Base-by-base conservation (phyloP, 2,888 invertebrate genomes). In the Leucophenga maculata region DNA sequence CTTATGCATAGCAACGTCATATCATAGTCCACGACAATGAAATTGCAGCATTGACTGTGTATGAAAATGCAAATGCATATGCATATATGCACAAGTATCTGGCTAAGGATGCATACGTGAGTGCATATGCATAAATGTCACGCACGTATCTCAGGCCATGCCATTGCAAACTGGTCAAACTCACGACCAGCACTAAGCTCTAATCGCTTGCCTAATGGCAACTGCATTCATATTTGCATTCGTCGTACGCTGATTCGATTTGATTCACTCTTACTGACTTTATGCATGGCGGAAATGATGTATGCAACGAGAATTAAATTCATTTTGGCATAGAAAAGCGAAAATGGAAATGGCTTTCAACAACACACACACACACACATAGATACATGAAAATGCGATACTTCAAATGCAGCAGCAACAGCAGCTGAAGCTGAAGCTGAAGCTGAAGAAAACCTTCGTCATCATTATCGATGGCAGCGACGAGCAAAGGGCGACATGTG, bases 11-110 rank as follows among this genome's bases (percentile, higher is more conserved):
- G 26, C 55, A 26, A 22, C 14, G 55, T 26, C 55, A 55, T 50
- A 13, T n/a, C 16, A 50, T 50, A 50, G 50, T 6, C 50, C 16
- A 50, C 39, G 39, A 52, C 52, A 52, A 52, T 52, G 20, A 52
- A 52, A 52, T 9, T 9, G 6, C n/a, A 52, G 18, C n/a, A n/a
- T 11, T 18, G 3, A 31, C 59, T 59, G 31, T 26, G 9, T 39
- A n/a, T 31, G 57, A 57, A 57, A 57, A 57, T 57, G 57, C 57
- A 57, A 26, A 57, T n/a, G 50, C 50, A 50, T 46, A 14, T n/a
- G 13, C 46, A 46, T 46, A n/a, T 46, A 26, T 46, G 46, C n/a
- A n/a, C n/a, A n/a, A n/a, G n/a, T 46, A 13, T 46, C 46, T n/a
- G 26, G 26, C 26, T 26, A 26, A 26, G 8, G 39, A 39, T 39